Percentiles rank a stretch among this genome's conserved stretches.
These are phyloP conservation scores for Acipenser ruthenus DNA, from an alignment of 2,797 vertebrate species.

Conservation along the genomic window DNA sequence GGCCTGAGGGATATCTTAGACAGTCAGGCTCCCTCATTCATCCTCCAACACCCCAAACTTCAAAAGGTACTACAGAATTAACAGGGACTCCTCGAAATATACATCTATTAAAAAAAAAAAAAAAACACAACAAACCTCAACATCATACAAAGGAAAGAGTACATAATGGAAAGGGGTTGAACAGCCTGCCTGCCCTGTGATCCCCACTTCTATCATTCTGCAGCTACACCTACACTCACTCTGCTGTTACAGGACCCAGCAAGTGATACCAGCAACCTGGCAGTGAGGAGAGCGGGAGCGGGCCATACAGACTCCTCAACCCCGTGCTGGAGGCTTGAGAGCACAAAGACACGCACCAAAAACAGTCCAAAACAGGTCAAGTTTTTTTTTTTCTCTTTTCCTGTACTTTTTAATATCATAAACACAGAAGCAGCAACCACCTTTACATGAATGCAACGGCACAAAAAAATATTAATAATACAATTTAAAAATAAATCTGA, in stretches of 20 bases:
- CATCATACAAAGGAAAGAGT: neutral
- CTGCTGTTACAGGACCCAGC: neutral
- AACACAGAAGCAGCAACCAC: slow-evolving; percentile 57
- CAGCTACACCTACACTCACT: neutral
- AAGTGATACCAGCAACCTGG: no score
- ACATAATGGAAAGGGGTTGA: neutral
- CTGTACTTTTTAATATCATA: slow-evolving; percentile 36
- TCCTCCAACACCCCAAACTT: neutral
- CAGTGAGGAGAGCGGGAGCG: neutral
- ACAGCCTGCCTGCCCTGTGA: neutral
- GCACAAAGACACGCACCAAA: no score
- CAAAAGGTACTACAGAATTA: neutral
- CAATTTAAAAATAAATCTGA: slow-evolving; percentile 26
- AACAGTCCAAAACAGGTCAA: no score
- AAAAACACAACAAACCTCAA: neutral
- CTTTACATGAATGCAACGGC: slow-evolving; percentile 61
- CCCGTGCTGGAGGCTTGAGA: no score
- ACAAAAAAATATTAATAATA: slow-evolving; percentile 24
- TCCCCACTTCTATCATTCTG: neutral
- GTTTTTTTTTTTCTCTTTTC: neutral
- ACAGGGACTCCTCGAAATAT: neutral
- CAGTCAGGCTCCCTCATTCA: neutral
- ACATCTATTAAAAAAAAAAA: neutral
- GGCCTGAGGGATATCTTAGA: no score
- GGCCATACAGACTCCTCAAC: neutral